Percentiles rank a stretch among this genome's conserved stretches.
phyloP scores from a whole-genome alignment of 1,140 invertebrate genomes.

The Ceratitis capitata region DNA sequence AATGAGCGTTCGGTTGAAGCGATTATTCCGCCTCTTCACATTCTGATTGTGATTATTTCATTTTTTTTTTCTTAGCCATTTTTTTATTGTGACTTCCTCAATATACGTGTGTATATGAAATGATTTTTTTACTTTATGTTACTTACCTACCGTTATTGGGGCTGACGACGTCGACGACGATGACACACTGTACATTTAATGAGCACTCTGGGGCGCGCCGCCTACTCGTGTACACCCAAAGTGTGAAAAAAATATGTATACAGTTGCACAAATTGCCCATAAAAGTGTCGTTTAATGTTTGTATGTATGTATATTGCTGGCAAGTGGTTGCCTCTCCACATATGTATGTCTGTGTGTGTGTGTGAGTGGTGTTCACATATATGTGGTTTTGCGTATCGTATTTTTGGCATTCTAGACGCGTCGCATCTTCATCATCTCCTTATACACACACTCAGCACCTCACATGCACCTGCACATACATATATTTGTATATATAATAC shows the following conservation, averaged over 20 bases:
- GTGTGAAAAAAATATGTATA: not conserved
- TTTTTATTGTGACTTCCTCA: constrained; percentile 4
- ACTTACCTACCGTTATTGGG: not conserved
- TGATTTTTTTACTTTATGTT: not conserved
- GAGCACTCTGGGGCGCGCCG: constrained; percentile 11
- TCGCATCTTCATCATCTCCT: constrained; percentile 14
- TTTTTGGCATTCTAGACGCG: not conserved
- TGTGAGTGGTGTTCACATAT: not conserved
- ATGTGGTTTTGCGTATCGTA: not conserved
- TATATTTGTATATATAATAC: not conserved
- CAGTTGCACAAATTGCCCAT: constrained; percentile 32
- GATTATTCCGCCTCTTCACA: not conserved
- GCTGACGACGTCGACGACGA: not conserved
- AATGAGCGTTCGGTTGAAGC: not conserved
- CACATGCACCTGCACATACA: not conserved
- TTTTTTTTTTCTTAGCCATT: not conserved
- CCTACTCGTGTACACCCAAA: constrained; percentile 5
- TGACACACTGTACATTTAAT: constrained; percentile 17
- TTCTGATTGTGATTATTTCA: not conserved
- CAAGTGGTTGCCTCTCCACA: not conserved
- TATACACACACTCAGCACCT: not conserved
- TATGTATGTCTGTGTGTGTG: not conserved
- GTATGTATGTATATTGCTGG: too few relatives aligned
- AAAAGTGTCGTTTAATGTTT: constrained; percentile 19
- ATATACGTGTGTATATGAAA: not conserved